Percentiles rank a stretch among this genome's conserved stretches.
These are phyloP conservation scores for Solenopsis invicta DNA, from an alignment of 1,140 invertebrate genomes.

Conservation along the genomic window DNA sequence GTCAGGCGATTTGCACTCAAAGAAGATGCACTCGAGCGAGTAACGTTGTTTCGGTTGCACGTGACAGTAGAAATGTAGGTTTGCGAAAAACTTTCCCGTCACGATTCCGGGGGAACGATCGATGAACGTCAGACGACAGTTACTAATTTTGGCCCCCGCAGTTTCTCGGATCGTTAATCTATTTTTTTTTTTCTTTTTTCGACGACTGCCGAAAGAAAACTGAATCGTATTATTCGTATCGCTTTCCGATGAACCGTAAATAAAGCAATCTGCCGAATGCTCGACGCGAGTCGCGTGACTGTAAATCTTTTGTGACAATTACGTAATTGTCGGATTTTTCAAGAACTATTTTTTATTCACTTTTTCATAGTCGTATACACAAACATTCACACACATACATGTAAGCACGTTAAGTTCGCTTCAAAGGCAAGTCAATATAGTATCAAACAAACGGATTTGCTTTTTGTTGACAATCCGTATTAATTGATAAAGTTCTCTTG, in stretches of 20 bases:
- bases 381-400: too few relatives aligned
- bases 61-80: slow-evolving; percentile 45
- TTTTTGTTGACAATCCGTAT: slow-evolving; percentile 1
- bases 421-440: not conserved
- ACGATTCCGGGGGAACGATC: slow-evolving; percentile 33
- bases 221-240: not conserved
- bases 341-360: slow-evolving; percentile 13
- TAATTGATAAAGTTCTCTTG: not conserved
- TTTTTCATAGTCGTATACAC: not conserved
- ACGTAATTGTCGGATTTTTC: not conserved
- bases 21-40: slow-evolving; percentile 47
- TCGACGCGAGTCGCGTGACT: not conserved
- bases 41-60: slow-evolving; percentile 54
- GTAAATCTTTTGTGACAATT: slow-evolving; percentile 12
- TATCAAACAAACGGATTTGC: slow-evolving; percentile 5
- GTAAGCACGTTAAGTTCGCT: not conserved
- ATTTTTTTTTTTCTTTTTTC: slow-evolving; percentile 9
- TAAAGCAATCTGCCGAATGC: not conserved
- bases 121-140: slow-evolving; percentile 44
- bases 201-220: not conserved
- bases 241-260: slow-evolving; percentile 16
- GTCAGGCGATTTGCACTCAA: slow-evolving; percentile 49
- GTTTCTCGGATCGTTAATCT: slow-evolving; percentile 4
- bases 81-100: slow-evolving; percentile 57
- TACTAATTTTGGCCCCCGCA: slow-evolving; percentile 34